Base-by-base conservation (phyloP, 2,113 vertebrate species). In the Cynoglossus semilaevis region DNA sequence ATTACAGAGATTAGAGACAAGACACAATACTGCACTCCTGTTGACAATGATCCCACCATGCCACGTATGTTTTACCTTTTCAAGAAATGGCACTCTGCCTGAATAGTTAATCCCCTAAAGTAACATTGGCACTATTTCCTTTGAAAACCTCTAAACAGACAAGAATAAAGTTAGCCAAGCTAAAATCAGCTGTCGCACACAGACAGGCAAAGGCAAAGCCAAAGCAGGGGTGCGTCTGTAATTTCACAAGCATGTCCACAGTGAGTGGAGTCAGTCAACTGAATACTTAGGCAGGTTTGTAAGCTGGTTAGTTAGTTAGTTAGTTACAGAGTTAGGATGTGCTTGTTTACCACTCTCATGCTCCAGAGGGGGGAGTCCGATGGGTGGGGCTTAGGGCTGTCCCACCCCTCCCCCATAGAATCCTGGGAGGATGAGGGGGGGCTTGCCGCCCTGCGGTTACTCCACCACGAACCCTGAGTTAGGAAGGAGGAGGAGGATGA, bases 401-500 rank as follows among this genome's bases (percentile, higher is more conserved):
- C 95, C 92, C 92, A 94, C 88, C 92, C 94, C 89, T 94, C 93
- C 86, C 95, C 94, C 72, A 85, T 90, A 89, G 91, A 93, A 86
- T 98, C 95, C 88, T 94, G 93, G 90, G 94, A 95, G 92, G 94
- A 96, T 67, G 94, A 94, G 88, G 93, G 95, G 80, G 95, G 94
- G 91, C 93, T 95, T 84, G 93, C 87, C 69, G 90, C 91, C 89
- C 96, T 93, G 92, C 93, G 90, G 86, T 87, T 92, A 89, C 91
- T 95, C 95, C 96, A 98, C 94, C 95, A 99, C 89, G 93, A 90
- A 86, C 93, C 94, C 96, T 99, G 93, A 90, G 90, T 89, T 82
- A 88, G 37, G 90, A 90, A 63, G 84, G 90, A 85, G 90, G 87
- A 90, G 9, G 15, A n/a, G 92, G 91, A 51, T 42, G 18, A 54